Evolutionary conservation across 2,113 vertebrate species (phyloP).

Genomic region (Silurus meridionalis): DNA sequence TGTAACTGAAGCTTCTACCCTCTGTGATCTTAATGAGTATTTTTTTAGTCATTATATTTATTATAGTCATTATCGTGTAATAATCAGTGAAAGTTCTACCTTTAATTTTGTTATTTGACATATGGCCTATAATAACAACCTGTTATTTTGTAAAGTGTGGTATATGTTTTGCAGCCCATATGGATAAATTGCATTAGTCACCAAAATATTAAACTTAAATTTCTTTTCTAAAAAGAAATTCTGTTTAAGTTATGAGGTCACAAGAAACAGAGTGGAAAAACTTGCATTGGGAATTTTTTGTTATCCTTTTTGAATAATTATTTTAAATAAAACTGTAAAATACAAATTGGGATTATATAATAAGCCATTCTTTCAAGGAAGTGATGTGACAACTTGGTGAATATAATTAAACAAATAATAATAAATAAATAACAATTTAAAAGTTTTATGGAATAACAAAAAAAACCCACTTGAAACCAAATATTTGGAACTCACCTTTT

Average conservation of each 20-base stretch:
- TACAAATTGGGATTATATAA: not conserved
- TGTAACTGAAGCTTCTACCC: not conserved
- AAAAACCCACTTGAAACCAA: not conserved
- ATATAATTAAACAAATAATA: not conserved
- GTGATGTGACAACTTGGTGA: not conserved
- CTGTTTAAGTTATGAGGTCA: not conserved
- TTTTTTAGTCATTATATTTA: not conserved
- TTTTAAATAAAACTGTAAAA: not conserved
- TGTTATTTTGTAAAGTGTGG: not conserved
- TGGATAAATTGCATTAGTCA: conserved; percentile 36
- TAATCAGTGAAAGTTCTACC: not conserved
- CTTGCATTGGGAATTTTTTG: not conserved
- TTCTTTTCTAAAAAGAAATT: not conserved
- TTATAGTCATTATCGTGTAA: not conserved
- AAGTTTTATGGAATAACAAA: not conserved
- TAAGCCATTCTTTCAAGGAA: not conserved
- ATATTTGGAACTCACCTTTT: conserved; percentile 76
- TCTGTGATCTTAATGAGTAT: not conserved
- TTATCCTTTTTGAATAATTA: not conserved
- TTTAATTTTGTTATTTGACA: not conserved
- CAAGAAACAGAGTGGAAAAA: not conserved
- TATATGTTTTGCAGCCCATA: conserved; percentile 27
- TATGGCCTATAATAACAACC: not conserved
- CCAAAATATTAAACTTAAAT: not conserved
- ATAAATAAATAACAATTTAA: not conserved